Conservation (phyloP, 2,113 vertebrate genomes). For the Rhabdomys dilectus region DNA sequence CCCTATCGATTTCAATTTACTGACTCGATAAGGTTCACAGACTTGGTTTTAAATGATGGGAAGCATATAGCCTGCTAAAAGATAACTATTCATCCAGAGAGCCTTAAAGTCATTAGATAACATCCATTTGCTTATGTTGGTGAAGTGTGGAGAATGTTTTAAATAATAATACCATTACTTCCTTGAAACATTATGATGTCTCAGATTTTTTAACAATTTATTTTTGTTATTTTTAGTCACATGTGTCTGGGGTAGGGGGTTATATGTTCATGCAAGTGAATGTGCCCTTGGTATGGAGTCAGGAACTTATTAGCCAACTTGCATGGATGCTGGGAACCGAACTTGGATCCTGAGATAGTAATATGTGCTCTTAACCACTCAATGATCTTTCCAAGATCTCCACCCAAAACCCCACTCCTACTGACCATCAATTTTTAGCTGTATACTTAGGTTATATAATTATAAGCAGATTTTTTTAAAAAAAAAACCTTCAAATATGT, state of each 20-base stretch:
- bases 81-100: slow-evolving; percentile 51
- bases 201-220: background rate
- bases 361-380: background rate
- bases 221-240: background rate
- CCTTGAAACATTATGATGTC: background rate
- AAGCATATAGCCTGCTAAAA: background rate
- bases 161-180: background rate
- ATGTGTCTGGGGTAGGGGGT: background rate
- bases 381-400: background rate
- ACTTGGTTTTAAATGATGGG: slow-evolving; percentile 30
- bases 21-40: slow-evolving; percentile 38
- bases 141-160: background rate
- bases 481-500: background rate
- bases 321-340: background rate
- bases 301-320: background rate
- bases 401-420: background rate
- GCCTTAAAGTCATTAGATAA: background rate
- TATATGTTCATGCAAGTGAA: background rate
- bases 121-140: slow-evolving; percentile 24
- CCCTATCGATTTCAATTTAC: slow-evolving; percentile 67
- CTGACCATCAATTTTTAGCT: background rate
- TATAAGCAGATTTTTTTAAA: background rate
- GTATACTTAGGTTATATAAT: background rate
- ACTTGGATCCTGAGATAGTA: no score
- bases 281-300: background rate